Percentiles rank a stretch among this genome's conserved stretches.
phyloP scores from a whole-genome alignment of 2,113 vertebrate genomes.

The Patagioenas fasciata region DNA sequence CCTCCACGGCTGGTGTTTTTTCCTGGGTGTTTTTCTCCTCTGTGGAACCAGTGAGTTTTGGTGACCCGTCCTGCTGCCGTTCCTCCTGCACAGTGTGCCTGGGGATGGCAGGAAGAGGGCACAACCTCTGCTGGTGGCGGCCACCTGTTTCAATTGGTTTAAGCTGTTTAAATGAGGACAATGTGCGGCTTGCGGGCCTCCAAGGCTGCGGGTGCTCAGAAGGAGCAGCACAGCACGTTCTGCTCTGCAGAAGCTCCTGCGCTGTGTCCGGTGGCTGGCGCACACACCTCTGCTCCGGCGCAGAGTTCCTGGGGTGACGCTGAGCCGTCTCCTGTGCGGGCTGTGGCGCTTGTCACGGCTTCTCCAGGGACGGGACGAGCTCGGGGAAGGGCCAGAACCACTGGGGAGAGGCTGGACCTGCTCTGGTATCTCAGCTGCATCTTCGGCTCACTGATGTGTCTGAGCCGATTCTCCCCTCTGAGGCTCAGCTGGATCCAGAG shows the following conservation, averaged over 20 bases:
- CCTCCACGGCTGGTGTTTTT: fast-evolving
- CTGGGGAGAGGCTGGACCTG: background rate
- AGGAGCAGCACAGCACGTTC: background rate
- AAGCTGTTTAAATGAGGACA: too few species aligned
- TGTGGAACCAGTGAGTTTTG: background rate
- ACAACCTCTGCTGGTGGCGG: background rate
- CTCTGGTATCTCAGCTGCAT: too few species aligned
- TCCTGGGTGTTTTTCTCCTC: background rate
- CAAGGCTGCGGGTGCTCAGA: background rate
- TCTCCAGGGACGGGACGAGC: background rate
- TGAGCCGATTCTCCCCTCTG: background rate
- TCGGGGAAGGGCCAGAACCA: background rate
- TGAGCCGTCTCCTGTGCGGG: background rate
- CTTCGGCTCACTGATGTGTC: background rate
- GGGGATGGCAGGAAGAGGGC: background rate
- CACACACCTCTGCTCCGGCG: background rate
- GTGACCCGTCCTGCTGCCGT: background rate
- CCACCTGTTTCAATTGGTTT: too few species aligned
- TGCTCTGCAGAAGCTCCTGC: background rate
- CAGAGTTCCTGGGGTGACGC: background rate
- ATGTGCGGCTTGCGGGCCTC: fast-evolving
- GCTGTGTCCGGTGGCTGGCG: background rate
- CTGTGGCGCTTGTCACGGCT: background rate
- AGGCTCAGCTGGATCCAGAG: background rate
- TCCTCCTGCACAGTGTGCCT: background rate